Conservation (phyloP, 2,888 invertebrate genomes). For the Nephrotoma appendiculata region DNA sequence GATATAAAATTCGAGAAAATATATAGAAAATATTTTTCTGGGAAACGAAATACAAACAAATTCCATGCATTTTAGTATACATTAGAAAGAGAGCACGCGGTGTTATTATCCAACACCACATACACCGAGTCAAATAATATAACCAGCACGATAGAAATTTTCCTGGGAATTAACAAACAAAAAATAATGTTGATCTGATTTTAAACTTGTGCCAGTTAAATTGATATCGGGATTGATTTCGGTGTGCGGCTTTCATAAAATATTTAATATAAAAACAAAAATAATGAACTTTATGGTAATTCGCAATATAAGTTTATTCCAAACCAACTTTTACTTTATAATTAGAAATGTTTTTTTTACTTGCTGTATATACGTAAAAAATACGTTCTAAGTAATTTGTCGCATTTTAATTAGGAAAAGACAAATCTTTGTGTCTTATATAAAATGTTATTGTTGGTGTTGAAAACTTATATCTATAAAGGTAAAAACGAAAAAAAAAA, state of each 20-base stretch:
- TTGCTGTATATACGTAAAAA: neutral
- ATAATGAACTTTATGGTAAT: neutral
- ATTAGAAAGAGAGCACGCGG: neutral
- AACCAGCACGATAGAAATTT: neutral
- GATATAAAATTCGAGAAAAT: neutral
- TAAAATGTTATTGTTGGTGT: neutral
- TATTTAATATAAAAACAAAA: neutral
- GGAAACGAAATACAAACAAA: neutral
- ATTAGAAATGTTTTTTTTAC: neutral
- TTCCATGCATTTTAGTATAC: neutral
- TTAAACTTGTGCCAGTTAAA: neutral
- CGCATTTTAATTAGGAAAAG: neutral
- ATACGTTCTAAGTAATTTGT: neutral
- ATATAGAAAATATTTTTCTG: neutral
- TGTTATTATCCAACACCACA: neutral
- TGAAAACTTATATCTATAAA: neutral
- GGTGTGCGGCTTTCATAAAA: neutral
- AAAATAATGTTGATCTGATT: neutral
- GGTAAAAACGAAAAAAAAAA: neutral
- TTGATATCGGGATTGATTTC: neutral
- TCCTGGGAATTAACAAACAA: neutral
- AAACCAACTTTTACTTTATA: neutral
- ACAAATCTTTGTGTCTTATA: neutral
- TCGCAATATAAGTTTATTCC: neutral
- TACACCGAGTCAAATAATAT: neutral